Evolutionary conservation across 1,140 invertebrate genomes (phyloP), one percentile per base, ranked within the genome.

Genomic region (Chlorops oryzae): DNA sequence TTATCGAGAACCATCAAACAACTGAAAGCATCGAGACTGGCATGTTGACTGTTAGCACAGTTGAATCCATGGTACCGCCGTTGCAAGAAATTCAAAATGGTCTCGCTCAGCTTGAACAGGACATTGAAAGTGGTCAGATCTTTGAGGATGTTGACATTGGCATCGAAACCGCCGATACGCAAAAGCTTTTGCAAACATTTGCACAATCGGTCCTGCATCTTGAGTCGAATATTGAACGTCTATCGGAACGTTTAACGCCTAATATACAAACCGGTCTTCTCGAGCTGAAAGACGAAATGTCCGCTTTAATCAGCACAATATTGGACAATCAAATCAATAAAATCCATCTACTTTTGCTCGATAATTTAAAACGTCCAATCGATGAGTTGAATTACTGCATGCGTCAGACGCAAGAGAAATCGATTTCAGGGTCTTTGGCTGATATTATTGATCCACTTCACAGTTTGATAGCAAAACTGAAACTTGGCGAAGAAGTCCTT

Each of bases 51-150:
- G 63, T 74, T 1, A 70, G 66, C 51, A 63, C 74, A 3, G 61
- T 78, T 9, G 74, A 79, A 46, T 73, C 75, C 15, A 73, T 79
- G 54, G 64, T 73, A 4, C 62, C 65, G 5, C 75, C 77, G 0
- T 52, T 77, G 5, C 74, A 77, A 51, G 75, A 78, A 59, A 73
- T 79, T n/a, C 68, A 77, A 21, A 73, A 68, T 50, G 72, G 69
- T 5, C 50, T 77, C 7, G 67, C 69, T 0, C 69, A 72, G 21
- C 58, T 74, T 53, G 62, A 67, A 13, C 59, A 73, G 55, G 61
- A 65, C 48, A 48, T 67, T 18, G 54, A 72, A 61, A 57, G 65
- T 37, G 61, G 61, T 15, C 56, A 64, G 47, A 42, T 61, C 7
- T 18, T 20, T 51, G 3, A 32, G 52, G 38, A 41, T 39, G 41